These are phyloP conservation scores for Tarsius wallacei DNA, from an alignment of 2,797 vertebrate species.

Conservation along the genomic window DNA sequence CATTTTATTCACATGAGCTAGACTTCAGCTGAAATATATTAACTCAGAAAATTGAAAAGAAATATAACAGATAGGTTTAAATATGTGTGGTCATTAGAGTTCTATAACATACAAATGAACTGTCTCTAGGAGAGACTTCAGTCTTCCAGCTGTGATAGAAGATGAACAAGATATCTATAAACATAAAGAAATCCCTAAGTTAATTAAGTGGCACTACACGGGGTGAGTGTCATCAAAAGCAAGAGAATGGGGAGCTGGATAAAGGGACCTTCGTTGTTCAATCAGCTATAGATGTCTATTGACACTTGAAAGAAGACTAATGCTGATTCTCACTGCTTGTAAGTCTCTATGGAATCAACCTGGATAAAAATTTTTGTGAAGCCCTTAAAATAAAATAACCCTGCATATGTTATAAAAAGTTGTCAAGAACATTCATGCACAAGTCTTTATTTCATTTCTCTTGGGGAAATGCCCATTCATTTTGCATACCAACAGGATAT, in stretches of 20 bases:
- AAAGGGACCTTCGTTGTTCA: neutral
- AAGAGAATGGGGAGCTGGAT: neutral
- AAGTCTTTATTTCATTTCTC: too few species aligned
- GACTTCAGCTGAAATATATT: conserved; percentile 35
- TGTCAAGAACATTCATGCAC: too few species aligned
- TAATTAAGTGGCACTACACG: conserved; percentile 35
- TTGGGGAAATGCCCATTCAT: too few species aligned
- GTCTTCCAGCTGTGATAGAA: conserved; percentile 37
- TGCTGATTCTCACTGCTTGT: neutral
- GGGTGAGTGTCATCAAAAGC: conserved; percentile 48
- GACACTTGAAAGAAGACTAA: conserved; percentile 12
- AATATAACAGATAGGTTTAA: conserved; percentile 65
- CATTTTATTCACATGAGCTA: conserved; percentile 8
- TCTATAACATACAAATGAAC: conserved; percentile 41
- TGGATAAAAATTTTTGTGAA: conserved; percentile 43
- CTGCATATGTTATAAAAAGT: neutral
- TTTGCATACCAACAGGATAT: neutral
- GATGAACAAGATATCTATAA: conserved; percentile 68
- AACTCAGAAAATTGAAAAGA: conserved; percentile 53
- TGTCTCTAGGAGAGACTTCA: neutral
- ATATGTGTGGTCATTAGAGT: conserved; percentile 58
- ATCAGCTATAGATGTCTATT: neutral
- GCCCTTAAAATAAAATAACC: neutral
- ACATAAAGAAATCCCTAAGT: neutral
- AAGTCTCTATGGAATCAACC: conserved; percentile 32